A percentile compares a stretch with the other conserved stretches of the same genome.
Evolutionary conservation across 2,113 vertebrate species (phyloP).

Genomic region (Epinephelus fuscoguttatus): DNA sequence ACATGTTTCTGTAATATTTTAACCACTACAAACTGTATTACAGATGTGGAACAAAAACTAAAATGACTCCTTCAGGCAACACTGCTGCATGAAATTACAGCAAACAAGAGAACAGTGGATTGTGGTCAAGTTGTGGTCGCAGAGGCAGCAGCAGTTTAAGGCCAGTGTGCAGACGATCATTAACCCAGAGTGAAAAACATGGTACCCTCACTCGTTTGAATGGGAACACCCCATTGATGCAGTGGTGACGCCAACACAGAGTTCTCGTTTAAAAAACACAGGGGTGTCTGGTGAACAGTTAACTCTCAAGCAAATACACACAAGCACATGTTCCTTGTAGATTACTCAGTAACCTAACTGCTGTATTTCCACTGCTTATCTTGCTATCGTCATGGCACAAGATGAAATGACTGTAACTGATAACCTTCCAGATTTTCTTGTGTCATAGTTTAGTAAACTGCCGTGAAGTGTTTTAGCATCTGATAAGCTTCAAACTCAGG

Average conservation of each 20-base stretch:
- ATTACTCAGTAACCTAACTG: not conserved
- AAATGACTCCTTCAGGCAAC: constrained; percentile 1
- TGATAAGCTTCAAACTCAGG: not conserved
- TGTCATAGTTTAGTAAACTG: not conserved
- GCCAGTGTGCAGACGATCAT: not conserved
- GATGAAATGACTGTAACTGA: not conserved
- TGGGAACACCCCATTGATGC: not conserved
- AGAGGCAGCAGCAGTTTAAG: not conserved
- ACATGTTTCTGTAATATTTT: not conserved
- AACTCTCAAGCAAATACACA: not conserved
- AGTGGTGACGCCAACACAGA: not conserved
- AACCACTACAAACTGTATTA: not conserved
- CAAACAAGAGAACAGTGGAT: constrained; percentile 3
- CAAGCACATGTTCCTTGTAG: not conserved
- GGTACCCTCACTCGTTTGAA: not conserved
- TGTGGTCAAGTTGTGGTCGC: not conserved
- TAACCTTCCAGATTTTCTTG: not conserved
- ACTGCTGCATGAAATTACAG: not conserved
- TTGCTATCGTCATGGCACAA: not conserved
- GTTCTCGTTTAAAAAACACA: not conserved
- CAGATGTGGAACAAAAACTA: constrained; percentile 6
- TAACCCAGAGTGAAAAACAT: too few relatives aligned
- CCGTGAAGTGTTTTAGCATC: not conserved
- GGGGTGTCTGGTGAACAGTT: not conserved
- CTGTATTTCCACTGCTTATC: not conserved